Conservation (phyloP, 2,797 vertebrate species). For the Pygocentrus nattereri region DNA sequence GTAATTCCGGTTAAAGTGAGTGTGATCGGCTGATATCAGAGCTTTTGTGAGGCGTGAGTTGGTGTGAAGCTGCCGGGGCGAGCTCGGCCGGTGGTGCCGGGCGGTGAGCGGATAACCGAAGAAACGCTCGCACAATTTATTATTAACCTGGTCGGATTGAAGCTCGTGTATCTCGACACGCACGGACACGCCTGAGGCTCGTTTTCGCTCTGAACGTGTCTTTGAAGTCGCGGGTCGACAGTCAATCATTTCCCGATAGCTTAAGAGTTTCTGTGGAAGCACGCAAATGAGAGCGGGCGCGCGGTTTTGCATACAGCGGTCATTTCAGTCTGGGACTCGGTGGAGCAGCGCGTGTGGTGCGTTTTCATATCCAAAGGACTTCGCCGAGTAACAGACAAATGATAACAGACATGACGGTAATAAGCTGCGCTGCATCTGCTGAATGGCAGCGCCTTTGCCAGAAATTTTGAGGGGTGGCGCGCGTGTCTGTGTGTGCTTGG, state of each 20-base stretch:
- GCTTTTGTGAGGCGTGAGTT: not conserved
- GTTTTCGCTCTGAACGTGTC: not conserved
- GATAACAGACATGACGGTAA: not conserved
- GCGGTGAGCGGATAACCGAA: not conserved
- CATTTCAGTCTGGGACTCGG: not conserved
- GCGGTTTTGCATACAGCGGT: conserved; percentile 1
- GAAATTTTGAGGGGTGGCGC: not conserved
- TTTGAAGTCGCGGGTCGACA: not conserved
- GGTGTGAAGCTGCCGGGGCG: not conserved
- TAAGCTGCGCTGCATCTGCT: not conserved
- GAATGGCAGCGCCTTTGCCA: not conserved
- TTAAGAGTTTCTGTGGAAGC: not conserved
- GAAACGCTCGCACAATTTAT: conserved; percentile 10
- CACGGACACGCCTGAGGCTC: not conserved
- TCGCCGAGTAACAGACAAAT: not conserved
- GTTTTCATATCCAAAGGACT: not conserved
- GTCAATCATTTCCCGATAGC: not conserved
- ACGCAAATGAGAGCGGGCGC: not conserved
- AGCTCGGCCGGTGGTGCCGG: not conserved
- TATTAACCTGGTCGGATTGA: conserved; percentile 5
- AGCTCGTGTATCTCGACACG: not conserved
- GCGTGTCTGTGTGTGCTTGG: not conserved
- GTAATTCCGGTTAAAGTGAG: not conserved
- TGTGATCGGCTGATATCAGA: not conserved
- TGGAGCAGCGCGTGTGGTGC: not conserved